Evolutionary conservation across 2,888 invertebrate genomes (phyloP).

Genomic region (Pseudoips prasinana): DNA sequence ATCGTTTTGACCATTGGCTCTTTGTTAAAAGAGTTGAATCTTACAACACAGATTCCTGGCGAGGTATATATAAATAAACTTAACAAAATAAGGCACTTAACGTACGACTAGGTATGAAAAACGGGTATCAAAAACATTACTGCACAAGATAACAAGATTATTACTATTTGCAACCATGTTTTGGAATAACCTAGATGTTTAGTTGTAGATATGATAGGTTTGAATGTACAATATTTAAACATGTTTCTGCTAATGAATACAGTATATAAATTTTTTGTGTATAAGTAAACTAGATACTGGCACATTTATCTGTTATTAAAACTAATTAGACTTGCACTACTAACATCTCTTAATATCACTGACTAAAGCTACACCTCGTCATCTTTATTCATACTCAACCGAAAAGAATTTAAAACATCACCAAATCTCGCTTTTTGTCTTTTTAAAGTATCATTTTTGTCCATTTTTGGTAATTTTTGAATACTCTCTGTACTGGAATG

Average conservation of each 20-base stretch:
- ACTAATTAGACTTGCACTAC: conserved; percentile 12
- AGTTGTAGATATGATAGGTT: too few species aligned
- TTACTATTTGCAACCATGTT: too few species aligned
- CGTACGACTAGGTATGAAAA: conserved; percentile 54
- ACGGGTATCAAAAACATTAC: conserved; percentile 22
- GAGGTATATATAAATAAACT: conserved; percentile 10
- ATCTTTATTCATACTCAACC: conserved; percentile 62
- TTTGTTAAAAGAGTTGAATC: too few species aligned
- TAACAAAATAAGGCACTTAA: conserved; percentile 60
- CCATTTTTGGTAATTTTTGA: conserved; percentile 59
- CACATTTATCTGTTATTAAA: too few species aligned
- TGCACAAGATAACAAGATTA: too few species aligned
- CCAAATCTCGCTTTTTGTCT: conserved; percentile 69
- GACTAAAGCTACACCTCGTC: conserved; percentile 48
- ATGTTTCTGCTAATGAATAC: too few species aligned
- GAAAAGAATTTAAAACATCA: conserved; percentile 69
- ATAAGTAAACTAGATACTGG: too few species aligned
- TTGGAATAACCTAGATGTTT: too few species aligned
- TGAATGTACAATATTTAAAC: too few species aligned
- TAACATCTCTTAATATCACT: conserved; percentile 23
- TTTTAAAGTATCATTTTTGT: conserved; percentile 72
- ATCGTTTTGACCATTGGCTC: too few species aligned
- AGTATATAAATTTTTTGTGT: too few species aligned
- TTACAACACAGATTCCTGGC: too few species aligned
- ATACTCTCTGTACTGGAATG: conserved; percentile 60